Evolutionary conservation across 1,140 invertebrate species (phyloP).

Genomic region (Teleopsis dalmanni): DNA sequence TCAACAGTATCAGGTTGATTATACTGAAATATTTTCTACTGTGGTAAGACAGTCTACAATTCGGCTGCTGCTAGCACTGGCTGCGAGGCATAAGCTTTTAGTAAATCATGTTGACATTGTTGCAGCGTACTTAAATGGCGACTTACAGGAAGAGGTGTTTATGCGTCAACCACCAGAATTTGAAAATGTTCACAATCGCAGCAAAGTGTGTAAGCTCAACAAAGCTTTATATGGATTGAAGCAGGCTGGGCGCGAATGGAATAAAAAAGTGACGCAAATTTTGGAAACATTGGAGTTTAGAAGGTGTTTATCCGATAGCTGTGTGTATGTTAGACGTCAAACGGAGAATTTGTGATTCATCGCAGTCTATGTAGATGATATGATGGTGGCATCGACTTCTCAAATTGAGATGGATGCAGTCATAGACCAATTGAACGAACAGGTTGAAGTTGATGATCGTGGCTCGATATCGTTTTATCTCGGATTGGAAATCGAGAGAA

Average conservation of each 20-base stretch:
- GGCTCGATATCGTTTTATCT: too few relatives aligned
- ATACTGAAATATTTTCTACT: constrained; percentile 7
- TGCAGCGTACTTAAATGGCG: constrained; percentile 16
- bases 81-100: constrained; percentile 14
- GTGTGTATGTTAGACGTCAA: too few relatives aligned
- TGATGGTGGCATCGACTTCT: too few relatives aligned
- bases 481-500: too few relatives aligned
- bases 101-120: constrained; percentile 23
- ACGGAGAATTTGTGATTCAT: too few relatives aligned
- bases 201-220: constrained; percentile 21
- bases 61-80: constrained; percentile 17
- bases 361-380: too few relatives aligned
- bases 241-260: constrained; percentile 25
- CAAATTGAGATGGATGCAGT: too few relatives aligned
- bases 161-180: constrained; percentile 36
- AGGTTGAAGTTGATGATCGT: too few relatives aligned
- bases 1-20: constrained; percentile 6
- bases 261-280: too few relatives aligned
- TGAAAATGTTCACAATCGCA: constrained; percentile 4
- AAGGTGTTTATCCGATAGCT: too few relatives aligned
- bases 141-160: neutral
- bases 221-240: constrained; percentile 29
- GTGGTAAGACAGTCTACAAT: constrained; percentile 9
- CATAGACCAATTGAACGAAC: too few relatives aligned
- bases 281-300: too few relatives aligned